A percentile compares a stretch with the other conserved stretches of the same genome.
These are phyloP conservation scores for Leptosomus discolor DNA, from an alignment of 2,113 vertebrate species.

Conservation along the genomic window DNA sequence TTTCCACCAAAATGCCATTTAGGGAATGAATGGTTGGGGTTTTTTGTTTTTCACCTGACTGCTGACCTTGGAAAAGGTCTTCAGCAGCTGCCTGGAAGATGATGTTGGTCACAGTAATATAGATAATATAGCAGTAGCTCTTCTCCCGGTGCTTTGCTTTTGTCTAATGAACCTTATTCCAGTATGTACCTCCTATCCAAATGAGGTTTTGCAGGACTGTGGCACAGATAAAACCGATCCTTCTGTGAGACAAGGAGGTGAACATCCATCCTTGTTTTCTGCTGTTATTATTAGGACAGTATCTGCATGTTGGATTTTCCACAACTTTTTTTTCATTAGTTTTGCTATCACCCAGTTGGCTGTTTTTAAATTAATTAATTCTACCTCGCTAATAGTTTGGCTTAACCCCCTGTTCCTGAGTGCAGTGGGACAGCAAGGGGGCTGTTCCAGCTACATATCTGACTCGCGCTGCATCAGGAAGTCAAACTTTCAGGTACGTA, in stretches of 20 bases:
- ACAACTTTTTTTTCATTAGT: conserved; percentile 1
- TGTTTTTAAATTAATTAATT: not conserved
- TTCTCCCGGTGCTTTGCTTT: not conserved
- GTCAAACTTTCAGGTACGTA: not conserved
- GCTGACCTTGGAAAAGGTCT: not conserved
- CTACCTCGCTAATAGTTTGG: not conserved
- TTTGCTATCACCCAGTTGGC: not conserved
- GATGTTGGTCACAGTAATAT: not conserved
- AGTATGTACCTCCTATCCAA: not conserved
- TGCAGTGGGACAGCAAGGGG: not conserved
- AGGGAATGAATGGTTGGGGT: not conserved
- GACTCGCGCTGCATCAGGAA: not conserved
- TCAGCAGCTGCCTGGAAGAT: not conserved
- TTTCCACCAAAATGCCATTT: not conserved
- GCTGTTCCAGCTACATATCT: not conserved
- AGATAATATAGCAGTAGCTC: not conserved
- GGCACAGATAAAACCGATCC: not conserved
- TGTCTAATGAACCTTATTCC: not conserved
- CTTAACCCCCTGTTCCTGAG: not conserved
- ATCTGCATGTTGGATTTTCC: not conserved
- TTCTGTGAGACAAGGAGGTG: not conserved
- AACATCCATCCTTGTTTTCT: not conserved
- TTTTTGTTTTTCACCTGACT: not conserved
- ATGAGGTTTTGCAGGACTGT: not conserved
- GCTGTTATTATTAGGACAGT: not conserved